Base-by-base conservation (phyloP, 2,797 vertebrate species). In the Falco columbarius region DNA sequence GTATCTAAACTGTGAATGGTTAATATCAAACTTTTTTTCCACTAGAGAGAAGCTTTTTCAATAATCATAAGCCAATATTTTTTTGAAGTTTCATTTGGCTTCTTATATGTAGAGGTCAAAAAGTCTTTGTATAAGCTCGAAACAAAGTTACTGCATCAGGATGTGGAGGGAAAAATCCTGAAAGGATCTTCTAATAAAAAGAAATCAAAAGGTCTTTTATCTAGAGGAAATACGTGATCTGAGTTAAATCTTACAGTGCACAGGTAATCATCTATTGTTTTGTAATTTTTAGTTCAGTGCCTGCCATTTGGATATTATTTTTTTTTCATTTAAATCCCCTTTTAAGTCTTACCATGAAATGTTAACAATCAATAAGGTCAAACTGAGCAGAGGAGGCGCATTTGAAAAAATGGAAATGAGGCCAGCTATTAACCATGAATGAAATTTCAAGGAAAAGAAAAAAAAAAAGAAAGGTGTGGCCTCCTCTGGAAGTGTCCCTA, bases 311-410 rank as follows among this genome's bases (percentile, higher is more conserved):
- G 11, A 20, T 7, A 20, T 7, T 14, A 8, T 23, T 49, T 51
- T 36, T 34, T 32, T 19, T 2, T 1, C 2, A 24, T 38, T 73
- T 51, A 7, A 66, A 61, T 46, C 12, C 10, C 4, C 84, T 96
- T 97, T 97, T 95, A 96, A 97, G 71, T 74, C 94, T 94, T 96
- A 95, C 95, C 61, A 91, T 91, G 91, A 93, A 97, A 97, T 29
- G 44, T 94, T 96, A 97, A 94, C 79, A 95, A 90, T 92, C 95
- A 95, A 73, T 76, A 96, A 81, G n/a, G 66, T 66, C 79, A 82
- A 96, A 91, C 59, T 81, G 81, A 91, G 16, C 51, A 54, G 44
- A 72, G 51, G 29, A 84, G 12, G 17, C 34, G 18, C 30, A 44
- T 49, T 58, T 40, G 14, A 34, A 85, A 86, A 58, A 72, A 46